Conservation (phyloP, 2,113 vertebrate genomes). For the Cheirogaleus medius region DNA sequence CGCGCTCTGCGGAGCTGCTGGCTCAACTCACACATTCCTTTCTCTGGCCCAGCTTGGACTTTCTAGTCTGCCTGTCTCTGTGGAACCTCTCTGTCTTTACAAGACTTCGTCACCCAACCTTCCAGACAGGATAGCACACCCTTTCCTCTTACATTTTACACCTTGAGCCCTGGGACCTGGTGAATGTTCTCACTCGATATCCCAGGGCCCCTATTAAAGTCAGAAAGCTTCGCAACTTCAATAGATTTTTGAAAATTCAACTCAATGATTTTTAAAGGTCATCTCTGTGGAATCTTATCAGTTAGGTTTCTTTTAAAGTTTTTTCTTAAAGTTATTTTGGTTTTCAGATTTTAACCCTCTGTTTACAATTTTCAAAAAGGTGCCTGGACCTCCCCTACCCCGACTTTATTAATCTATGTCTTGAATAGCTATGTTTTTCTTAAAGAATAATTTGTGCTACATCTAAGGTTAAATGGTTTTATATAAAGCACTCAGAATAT, state of each 20-base stretch:
- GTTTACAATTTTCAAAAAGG: neutral
- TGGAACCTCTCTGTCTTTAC: neutral
- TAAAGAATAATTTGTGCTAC: neutral
- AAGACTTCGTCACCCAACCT: neutral
- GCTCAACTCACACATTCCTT: neutral
- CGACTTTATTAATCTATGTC: neutral
- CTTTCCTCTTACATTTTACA: neutral
- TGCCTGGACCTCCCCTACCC: neutral
- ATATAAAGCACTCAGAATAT: conserved; percentile 28
- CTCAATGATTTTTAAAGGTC: neutral
- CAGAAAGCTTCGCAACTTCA: neutral
- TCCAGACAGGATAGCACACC: neutral
- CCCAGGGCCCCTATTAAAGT: neutral
- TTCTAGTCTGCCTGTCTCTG: neutral
- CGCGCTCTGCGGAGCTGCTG: neutral
- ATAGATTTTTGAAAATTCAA: conserved; percentile 18
- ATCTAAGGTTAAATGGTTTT: neutral
- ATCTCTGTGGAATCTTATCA: neutral
- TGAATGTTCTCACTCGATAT: neutral
- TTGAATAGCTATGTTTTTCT: conserved; percentile 15
- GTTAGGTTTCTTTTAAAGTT: neutral
- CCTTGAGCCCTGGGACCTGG: neutral
- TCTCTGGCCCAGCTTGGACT: neutral
- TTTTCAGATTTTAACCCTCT: neutral
- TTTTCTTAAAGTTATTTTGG: neutral